Conservation (phyloP, 2,797 vertebrate species). For the Threskiornis aethiopicus region DNA sequence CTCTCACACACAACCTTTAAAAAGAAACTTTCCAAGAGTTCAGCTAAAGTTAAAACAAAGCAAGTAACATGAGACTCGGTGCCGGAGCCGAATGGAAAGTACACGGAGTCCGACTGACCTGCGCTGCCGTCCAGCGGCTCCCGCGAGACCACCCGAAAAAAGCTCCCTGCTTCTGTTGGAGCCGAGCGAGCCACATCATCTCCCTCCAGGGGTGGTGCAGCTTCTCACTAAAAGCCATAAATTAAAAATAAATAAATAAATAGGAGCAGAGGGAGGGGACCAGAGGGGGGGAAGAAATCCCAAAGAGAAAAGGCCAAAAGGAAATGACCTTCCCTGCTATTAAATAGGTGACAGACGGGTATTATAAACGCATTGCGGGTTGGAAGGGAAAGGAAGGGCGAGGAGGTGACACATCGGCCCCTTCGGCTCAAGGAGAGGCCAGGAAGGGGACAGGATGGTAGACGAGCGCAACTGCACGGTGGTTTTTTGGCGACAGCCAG, state of each 20-base stretch:
- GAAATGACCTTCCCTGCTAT: not conserved
- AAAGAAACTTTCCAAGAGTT: constrained; percentile 39
- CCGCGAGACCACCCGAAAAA: not conserved
- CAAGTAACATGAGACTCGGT: constrained; percentile 16
- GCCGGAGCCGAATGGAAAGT: constrained; percentile 7
- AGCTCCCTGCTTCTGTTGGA: not conserved
- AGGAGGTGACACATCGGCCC: not conserved
- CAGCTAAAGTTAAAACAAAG: constrained; percentile 33
- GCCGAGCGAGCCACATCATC: not conserved
- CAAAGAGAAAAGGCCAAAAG: not conserved
- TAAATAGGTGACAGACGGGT: not conserved
- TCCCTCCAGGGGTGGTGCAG: not conserved
- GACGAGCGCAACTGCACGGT: rapidly evolving
- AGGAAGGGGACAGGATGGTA: rapidly evolving
- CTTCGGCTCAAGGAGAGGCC: not conserved
- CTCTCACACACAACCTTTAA: not conserved
- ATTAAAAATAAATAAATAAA: not conserved
- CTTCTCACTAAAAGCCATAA: not conserved
- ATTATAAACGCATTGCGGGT: not conserved
- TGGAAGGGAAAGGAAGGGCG: not conserved
- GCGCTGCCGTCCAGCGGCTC: not conserved
- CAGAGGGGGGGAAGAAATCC: not conserved
- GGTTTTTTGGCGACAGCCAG: not conserved
- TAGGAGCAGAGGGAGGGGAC: not conserved
- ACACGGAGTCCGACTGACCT: not conserved